Evolutionary conservation across 37 sponge, comb jelly and placozoan genomes (phyloP).

Genomic region (Diacarnus erythraeanus): DNA sequence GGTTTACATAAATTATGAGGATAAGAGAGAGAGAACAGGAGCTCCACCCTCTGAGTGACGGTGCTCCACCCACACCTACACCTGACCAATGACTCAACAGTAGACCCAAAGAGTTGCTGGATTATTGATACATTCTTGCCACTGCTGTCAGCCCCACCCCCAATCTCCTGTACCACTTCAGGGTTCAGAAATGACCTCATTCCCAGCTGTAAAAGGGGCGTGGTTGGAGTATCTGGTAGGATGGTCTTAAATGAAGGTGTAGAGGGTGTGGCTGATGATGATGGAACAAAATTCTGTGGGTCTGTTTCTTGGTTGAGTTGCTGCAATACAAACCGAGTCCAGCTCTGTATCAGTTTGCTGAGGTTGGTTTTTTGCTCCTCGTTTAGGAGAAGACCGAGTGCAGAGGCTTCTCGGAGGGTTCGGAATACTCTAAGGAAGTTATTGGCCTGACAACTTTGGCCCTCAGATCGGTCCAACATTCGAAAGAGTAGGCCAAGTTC

Average conservation of each 20-base stretch:
- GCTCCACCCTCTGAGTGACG: constrained; percentile 43
- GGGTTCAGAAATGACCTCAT: background rate
- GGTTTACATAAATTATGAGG: constrained; percentile 40
- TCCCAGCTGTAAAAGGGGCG: background rate
- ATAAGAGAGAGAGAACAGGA: constrained; percentile 69
- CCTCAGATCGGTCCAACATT: constrained; percentile 68
- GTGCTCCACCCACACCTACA: constrained; percentile 75
- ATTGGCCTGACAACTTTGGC: constrained; percentile 73
- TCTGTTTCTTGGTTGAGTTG: constrained; percentile 66
- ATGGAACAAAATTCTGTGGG: background rate
- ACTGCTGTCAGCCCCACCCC: background rate
- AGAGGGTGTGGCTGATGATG: background rate
- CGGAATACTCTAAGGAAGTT: constrained; percentile 84
- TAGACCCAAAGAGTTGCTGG: constrained; percentile 62
- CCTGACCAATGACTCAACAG: constrained; percentile 49
- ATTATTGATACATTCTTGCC: constrained; percentile 16
- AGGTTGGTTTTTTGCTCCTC: constrained; percentile 54
- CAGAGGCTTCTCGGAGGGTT: constrained; percentile 70
- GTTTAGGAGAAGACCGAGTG: constrained; percentile 72
- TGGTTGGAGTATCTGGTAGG: background rate
- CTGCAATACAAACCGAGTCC: constrained; percentile 83
- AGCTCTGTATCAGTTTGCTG: constrained; percentile 72
- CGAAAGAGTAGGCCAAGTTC: constrained; percentile 86
- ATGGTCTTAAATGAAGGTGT: background rate
- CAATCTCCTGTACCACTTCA: background rate